A percentile compares a stretch with the other conserved stretches of the same genome.
phyloP scores from a whole-genome alignment of 1,140 invertebrate species.

The Leucophenga varia region DNA sequence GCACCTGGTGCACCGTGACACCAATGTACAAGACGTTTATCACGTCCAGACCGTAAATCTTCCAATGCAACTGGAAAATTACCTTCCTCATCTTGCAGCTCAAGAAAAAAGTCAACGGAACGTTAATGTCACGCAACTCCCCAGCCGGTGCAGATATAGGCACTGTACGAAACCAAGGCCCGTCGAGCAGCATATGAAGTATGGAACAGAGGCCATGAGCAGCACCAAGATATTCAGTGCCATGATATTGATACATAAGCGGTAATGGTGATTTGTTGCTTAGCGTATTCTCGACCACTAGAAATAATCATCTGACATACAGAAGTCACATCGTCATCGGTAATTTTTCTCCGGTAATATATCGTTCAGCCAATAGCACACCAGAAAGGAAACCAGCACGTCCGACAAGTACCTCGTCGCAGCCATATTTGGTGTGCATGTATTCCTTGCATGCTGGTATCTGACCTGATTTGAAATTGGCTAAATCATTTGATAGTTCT shows the following conservation, averaged over 20 bases:
- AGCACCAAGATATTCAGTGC: constrained; percentile 76
- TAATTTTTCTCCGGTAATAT: constrained; percentile 58
- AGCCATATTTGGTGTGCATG: constrained; percentile 67
- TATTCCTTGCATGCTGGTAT: constrained; percentile 54
- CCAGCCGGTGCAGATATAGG: constrained; percentile 54
- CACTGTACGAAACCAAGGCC: constrained; percentile 13
- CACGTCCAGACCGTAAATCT: constrained; percentile 58
- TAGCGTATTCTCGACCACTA: constrained; percentile 68
- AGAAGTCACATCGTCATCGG: constrained; percentile 58
- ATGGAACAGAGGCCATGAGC: constrained; percentile 72
- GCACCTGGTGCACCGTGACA: constrained; percentile 82
- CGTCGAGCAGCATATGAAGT: constrained; percentile 55
- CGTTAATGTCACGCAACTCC: constrained; percentile 57
- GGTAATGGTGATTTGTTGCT: constrained; percentile 63
- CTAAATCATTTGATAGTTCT: constrained; percentile 53
- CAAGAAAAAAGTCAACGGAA: constrained; percentile 60
- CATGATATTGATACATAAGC: constrained; percentile 79
- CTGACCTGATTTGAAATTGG: constrained; percentile 29
- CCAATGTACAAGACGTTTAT: constrained; percentile 74
- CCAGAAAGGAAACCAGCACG: constrained; percentile 74
- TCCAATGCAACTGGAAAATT: constrained; percentile 76
- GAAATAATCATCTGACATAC: constrained; percentile 66
- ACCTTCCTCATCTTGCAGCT: constrained; percentile 64
- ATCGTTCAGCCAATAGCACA: constrained; percentile 65
- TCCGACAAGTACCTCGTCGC: constrained; percentile 81